A percentile compares a stretch with the other conserved stretches of the same genome.
phyloP scores from a whole-genome alignment of 92 coral and sea anemone species.

The Phenganax marumi region DNA sequence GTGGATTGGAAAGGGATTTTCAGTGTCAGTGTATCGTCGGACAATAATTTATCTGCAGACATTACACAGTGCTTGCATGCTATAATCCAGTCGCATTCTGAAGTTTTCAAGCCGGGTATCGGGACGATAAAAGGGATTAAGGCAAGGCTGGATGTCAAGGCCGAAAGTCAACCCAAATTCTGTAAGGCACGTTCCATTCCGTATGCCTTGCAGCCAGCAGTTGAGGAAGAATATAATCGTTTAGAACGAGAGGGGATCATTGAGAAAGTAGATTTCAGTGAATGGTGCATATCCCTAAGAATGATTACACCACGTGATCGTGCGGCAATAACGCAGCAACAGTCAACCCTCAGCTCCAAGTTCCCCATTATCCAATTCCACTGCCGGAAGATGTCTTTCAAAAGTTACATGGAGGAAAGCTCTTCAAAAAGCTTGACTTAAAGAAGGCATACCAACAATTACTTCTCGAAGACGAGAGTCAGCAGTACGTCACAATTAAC shows the following conservation, averaged over 20 bases:
- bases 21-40: too few relatives aligned
- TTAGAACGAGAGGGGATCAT: conserved; percentile 20
- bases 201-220: conserved; percentile 22
- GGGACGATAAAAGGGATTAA: conserved; percentile 30
- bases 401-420: conserved; percentile 61
- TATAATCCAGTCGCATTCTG: conserved; percentile 14
- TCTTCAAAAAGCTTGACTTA: conserved; percentile 59
- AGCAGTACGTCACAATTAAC: conserved; percentile 56
- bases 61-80: too few relatives aligned
- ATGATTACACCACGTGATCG: conserved; percentile 23
- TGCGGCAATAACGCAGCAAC: conserved; percentile 45
- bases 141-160: conserved; percentile 36
- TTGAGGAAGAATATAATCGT: conserved; percentile 33
- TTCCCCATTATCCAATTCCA: too few relatives aligned
- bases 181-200: conserved; percentile 33
- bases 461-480: conserved; percentile 44
- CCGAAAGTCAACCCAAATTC: conserved; percentile 19
- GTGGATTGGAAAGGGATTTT: conserved; percentile 17
- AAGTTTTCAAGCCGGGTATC: conserved; percentile 33
- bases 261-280: conserved; percentile 36
- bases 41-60: too few relatives aligned
- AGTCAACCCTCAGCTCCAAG: too few relatives aligned
- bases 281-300: conserved; percentile 30
- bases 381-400: too few relatives aligned
- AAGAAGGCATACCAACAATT: conserved; percentile 68